These are phyloP conservation scores for Microcebus lehilahytsara DNA, from an alignment of 2,113 vertebrate species.

Conservation along the genomic window DNA sequence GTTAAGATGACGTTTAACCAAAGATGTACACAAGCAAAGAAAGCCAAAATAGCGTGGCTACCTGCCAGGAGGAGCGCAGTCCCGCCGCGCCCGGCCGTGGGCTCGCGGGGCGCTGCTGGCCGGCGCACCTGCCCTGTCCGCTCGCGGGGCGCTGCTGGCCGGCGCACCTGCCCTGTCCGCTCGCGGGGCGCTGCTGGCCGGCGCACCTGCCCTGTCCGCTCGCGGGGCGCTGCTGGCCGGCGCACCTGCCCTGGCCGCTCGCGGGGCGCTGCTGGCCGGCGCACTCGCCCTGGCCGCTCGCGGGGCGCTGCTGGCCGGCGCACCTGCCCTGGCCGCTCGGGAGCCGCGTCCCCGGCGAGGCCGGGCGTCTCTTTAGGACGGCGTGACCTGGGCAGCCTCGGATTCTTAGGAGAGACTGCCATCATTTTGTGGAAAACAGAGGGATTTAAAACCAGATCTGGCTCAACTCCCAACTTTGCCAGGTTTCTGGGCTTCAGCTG, in stretches of 20 bases:
- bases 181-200: no score
- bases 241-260: no score
- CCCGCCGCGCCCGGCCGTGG: not conserved
- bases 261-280: no score
- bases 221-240: no score
- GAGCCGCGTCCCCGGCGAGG: not conserved
- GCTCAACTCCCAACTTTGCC: not conserved
- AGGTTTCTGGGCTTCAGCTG: not conserved
- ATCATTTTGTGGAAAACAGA: not conserved
- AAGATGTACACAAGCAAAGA: not conserved
- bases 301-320: not conserved
- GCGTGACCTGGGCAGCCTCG: fast-evolving
- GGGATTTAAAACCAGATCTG: not conserved
- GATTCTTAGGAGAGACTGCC: not conserved
- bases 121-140: no score
- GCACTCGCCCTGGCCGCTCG: not conserved
- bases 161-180: no score
- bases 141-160: no score
- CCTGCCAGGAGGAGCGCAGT: not conserved
- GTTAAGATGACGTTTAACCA: conserved; percentile 17
- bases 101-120: not conserved
- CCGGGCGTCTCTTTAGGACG: not conserved
- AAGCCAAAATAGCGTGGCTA: not conserved
- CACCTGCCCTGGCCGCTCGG: no score
- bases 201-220: no score